Evolutionary conservation across 1,140 invertebrate genomes (phyloP), one percentile per base, ranked within the genome.

Genomic region (Bradynema listronoti): DNA sequence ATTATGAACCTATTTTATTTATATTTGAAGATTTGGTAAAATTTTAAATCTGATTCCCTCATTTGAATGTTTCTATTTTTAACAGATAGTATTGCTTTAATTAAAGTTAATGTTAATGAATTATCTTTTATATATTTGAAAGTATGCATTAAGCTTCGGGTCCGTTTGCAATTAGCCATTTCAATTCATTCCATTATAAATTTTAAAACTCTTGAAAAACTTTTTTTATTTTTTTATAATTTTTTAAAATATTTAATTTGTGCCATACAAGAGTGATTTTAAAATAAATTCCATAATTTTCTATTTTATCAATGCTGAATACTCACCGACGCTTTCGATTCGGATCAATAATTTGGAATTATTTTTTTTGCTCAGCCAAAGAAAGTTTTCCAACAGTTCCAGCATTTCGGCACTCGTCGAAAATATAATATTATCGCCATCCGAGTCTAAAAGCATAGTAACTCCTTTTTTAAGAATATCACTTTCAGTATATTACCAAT

Each of bases 361-460:
- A 4, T 58, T 61, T 27, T 39, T 27, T 16, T 29, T 49, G 7
- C 29, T 22, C 14, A 64, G 16, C 50, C 64, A 27, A 1, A 24
- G 58, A 25, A 61, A 64, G 16, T 64, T 29, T 32, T 5, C 30
- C 16, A 61, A 27, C 58, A 61, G 42, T 42, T 46, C 19, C 6
- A 41, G 32, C 57, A 59, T 59, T 30, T 59, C 57, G 27, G 60
- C 33, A 43, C 33, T 63, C 9, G 47, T 43, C 9, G 32, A 25
- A 34, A 60, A 69, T 14, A 42, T 42, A 27, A 66, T 63, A 27
- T 25, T 43, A 59, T 66, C 61, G 32, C 25, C 55, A 16, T 66
- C 61, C 32, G n/a, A 45, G 61, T 66, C 61, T 67, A 43, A 60
- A 66, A 24, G 22, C 24, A 69, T 16, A 27, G n/a, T n/a, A n/a